phyloP scores from a whole-genome alignment of 2,888 invertebrate genomes.

The Cheilosia grossa region DNA sequence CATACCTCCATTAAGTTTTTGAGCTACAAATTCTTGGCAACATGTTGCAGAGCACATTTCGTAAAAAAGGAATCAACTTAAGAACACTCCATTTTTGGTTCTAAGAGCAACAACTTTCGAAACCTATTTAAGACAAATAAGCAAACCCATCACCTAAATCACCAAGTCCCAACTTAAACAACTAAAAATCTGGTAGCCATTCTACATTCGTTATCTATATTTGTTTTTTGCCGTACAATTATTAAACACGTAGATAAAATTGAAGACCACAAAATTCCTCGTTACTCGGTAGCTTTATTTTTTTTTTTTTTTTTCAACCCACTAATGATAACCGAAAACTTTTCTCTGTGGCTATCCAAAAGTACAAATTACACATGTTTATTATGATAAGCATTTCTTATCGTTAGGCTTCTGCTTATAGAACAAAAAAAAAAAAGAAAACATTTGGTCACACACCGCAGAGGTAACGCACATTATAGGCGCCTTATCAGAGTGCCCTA shows the following conservation, averaged over 20 bases:
- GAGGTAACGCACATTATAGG: slow-evolving; percentile 36
- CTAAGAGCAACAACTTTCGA: too few species aligned
- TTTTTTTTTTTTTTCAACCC: slow-evolving; percentile 5
- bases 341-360: slow-evolving; percentile 48
- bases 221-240: slow-evolving; percentile 10
- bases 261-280: slow-evolving; percentile 51
- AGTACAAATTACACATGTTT: slow-evolving; percentile 68
- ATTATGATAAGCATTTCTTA: slow-evolving; percentile 59
- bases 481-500: slow-evolving; percentile 63
- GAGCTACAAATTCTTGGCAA: too few species aligned
- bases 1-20: too few species aligned
- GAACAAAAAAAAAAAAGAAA: slow-evolving; percentile 41
- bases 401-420: slow-evolving; percentile 54
- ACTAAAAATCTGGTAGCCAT: slow-evolving; percentile 48
- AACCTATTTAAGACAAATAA: not conserved
- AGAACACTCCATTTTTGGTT: too few species aligned
- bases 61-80: too few species aligned
- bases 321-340: slow-evolving; percentile 47
- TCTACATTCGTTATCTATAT: slow-evolving; percentile 35
- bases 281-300: not conserved
- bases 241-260: slow-evolving; percentile 55
- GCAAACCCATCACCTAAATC: slow-evolving; percentile 8
- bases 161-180: slow-evolving; percentile 1
- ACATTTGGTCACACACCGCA: slow-evolving; percentile 44
- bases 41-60: too few species aligned